Percentiles rank a stretch among this genome's conserved stretches.
phyloP scores from a whole-genome alignment of 2,888 invertebrate genomes.

The Chrysopilus asiliformis region DNA sequence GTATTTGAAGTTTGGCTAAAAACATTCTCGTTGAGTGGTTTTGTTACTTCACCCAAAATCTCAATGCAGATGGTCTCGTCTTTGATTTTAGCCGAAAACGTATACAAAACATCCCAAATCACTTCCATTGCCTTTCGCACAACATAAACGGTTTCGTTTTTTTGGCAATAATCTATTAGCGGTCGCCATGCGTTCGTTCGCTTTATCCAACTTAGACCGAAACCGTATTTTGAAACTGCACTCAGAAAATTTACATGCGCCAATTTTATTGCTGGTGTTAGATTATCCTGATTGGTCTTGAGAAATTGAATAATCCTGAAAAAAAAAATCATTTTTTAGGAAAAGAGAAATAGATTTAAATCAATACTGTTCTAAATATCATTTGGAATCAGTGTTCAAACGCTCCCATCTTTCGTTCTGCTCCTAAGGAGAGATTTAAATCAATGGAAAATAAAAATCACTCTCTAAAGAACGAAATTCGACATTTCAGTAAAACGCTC shows the following conservation, averaged over 20 bases:
- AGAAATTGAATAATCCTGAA: constrained; percentile 22
- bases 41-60: constrained; percentile 42
- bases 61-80: constrained; percentile 41
- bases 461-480: no score
- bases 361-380: neutral
- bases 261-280: constrained; percentile 49
- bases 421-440: no score
- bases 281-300: constrained; percentile 18
- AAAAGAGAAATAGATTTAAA: neutral
- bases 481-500: neutral
- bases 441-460: no score
- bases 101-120: constrained; percentile 45
- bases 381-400: neutral
- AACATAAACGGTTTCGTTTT: constrained; percentile 58
- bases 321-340: constrained; percentile 2
- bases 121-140: constrained; percentile 52
- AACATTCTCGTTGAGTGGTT: constrained; percentile 44
- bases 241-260: constrained; percentile 51
- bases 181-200: constrained; percentile 49
- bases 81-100: constrained; percentile 35
- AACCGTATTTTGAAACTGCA: constrained; percentile 45
- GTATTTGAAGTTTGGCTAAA: constrained; percentile 30
- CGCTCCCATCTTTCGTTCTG: neutral
- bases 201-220: constrained; percentile 53
- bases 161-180: constrained; percentile 47